Base-by-base conservation (phyloP, 2,797 vertebrate species). In the Prionace glauca region DNA sequence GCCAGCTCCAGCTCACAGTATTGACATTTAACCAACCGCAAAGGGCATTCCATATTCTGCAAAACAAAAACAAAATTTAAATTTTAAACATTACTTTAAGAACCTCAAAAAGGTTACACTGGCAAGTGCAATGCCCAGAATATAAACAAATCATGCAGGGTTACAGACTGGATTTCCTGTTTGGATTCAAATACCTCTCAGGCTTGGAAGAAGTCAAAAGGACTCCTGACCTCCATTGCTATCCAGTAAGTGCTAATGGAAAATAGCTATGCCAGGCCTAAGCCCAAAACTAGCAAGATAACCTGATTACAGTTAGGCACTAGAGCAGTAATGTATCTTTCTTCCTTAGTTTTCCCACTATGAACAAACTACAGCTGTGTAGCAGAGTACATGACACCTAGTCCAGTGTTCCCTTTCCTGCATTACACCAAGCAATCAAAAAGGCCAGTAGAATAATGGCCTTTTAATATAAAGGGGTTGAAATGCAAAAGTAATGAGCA, bases 1-100 rank as follows among this genome's bases (percentile, higher is more conserved):
- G 97, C 96, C 65, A 99, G 97, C 97, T 99, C 99, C 96, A 99
- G 97, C 96, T 99, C 98, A 79, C 99, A 99, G 97, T 98, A 99
- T 96, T 98, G 98, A 96, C 99, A 99, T 0, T 98, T 96, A 9
- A 98, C 97, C 81, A 98, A 97, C 0, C 99, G 98, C 97, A 99
- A 97, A 60, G 98, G 97, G 96, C 99, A 99, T 32, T 98, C 98
- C 0, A 96, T 96, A 0, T 84, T 97, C 98, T 98, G 60, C 11
- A 96, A 96, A 1, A 95, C 14, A 95, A 71, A 95, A 20, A 41
- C n/a, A 41, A 16, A 65, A 36, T 22, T 36, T 62, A n/a, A 36
- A 32, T 84, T 45, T 45, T 41, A 65, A 91, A 65, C 36, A 7
- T 0, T 9, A 60, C 36, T 20, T 91, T 67, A 36, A 92, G 20